Percentiles rank a stretch among this genome's conserved stretches.
Conservation (phyloP, 2,888 invertebrate species). For the Polia nebulosa region DNA sequence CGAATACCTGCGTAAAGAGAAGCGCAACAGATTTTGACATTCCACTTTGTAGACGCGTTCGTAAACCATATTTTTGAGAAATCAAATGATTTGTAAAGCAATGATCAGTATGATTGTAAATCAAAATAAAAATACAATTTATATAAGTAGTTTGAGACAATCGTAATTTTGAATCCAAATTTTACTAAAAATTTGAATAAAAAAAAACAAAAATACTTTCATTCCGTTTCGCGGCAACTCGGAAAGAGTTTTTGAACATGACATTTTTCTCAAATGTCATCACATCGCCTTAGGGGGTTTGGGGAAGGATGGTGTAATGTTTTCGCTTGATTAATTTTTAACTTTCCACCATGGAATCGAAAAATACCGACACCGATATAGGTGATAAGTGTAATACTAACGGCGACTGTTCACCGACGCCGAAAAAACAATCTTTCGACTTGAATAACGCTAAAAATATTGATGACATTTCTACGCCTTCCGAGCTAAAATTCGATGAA, state of each 20-base stretch:
- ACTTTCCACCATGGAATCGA: conserved; percentile 84
- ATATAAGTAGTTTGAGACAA: no score
- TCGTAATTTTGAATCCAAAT: background rate
- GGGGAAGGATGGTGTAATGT: conserved; percentile 85
- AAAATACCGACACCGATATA: conserved; percentile 77
- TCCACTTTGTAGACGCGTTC: conserved; percentile 22
- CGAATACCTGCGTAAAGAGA: conserved; percentile 25
- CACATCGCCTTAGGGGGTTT: conserved; percentile 69
- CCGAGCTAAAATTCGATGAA: conserved; percentile 93
- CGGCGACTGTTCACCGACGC: conserved; percentile 80
- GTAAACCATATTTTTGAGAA: background rate
- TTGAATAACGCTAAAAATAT: conserved; percentile 87
- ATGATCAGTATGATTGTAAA: background rate
- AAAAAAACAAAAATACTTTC: background rate
- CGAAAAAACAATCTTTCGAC: conserved; percentile 75
- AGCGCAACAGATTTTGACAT: conserved; percentile 19
- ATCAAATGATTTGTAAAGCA: background rate
- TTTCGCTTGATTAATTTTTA: conserved; percentile 81
- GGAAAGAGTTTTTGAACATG: conserved; percentile 64
- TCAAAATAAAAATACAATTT: background rate
- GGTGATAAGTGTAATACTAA: conserved; percentile 81
- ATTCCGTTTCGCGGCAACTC: background rate
- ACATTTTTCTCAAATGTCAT: conserved; percentile 76
- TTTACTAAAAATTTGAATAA: background rate
- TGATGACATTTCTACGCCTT: conserved; percentile 91